phyloP scores from a whole-genome alignment of 2,888 invertebrate species.

The Eremobia ochroleuca region DNA sequence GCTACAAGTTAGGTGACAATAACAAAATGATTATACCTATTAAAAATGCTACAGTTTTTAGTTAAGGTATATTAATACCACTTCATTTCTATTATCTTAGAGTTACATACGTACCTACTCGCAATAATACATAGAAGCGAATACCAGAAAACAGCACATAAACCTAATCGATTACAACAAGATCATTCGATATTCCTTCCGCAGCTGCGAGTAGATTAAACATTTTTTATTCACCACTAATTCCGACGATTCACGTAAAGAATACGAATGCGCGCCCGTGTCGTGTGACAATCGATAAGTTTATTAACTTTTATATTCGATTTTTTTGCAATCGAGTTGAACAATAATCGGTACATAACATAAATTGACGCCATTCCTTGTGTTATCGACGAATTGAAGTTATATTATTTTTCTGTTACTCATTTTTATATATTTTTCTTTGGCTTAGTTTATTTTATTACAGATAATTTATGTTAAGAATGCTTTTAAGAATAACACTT shows the following conservation, averaged over 20 bases:
- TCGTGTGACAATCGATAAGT: constrained; percentile 48
- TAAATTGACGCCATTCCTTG: constrained; percentile 22
- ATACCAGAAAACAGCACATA: constrained; percentile 14
- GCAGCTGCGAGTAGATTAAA: constrained; percentile 64
- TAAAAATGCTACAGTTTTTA: not conserved
- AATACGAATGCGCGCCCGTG: constrained; percentile 60
- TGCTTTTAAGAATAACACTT: not conserved
- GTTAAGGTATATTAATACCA: not conserved
- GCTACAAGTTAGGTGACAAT: too few species aligned
- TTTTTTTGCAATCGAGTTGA: constrained; percentile 31
- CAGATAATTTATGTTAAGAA: constrained; percentile 3
- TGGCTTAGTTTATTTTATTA: not conserved
- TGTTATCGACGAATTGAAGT: not conserved
- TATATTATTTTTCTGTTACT: not conserved
- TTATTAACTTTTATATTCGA: constrained; percentile 42
- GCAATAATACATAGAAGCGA: not conserved
- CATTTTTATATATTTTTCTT: not conserved
- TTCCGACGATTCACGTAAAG: constrained; percentile 61
- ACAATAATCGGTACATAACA: constrained; percentile 10
- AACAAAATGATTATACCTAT: not conserved
- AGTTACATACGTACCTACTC: not conserved
- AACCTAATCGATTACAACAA: constrained; percentile 45
- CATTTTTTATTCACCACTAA: constrained; percentile 64
- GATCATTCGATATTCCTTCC: constrained; percentile 63
- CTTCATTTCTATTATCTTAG: not conserved